Evolutionary conservation across 2,888 invertebrate genomes (phyloP).

Genomic region (Acrocyrtus sp.): DNA sequence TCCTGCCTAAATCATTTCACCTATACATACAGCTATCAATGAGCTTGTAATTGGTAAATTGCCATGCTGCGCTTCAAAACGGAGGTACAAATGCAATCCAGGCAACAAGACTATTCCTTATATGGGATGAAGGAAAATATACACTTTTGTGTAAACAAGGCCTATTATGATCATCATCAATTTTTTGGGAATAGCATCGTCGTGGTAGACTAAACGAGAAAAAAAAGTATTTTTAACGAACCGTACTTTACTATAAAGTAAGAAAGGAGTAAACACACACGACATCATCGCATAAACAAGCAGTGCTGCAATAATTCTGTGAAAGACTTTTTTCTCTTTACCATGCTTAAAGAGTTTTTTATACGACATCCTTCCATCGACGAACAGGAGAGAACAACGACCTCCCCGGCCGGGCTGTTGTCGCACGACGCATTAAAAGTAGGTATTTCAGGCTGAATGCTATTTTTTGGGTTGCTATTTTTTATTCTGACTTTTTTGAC

Average conservation of each 20-base stretch:
- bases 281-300: neutral
- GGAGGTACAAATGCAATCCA: no score
- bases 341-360: no score
- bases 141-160: no score
- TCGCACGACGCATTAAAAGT: conserved; percentile 45
- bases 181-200: no score
- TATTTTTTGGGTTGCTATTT: neutral
- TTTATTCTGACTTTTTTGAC: neutral
- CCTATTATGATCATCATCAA: no score
- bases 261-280: neutral
- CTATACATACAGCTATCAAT: no score
- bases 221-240: neutral
- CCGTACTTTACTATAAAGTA: neutral
- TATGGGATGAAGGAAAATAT: no score
- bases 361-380: neutral
- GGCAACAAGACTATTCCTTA: no score
- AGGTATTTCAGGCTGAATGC: conserved; percentile 22
- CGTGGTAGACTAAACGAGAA: neutral
- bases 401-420: conserved; percentile 40
- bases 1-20: no score
- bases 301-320: neutral
- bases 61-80: no score
- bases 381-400: conserved; percentile 36
- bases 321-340: no score
- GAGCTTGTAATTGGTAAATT: no score